These are phyloP conservation scores for Melinopterus prodromus DNA, from an alignment of 2,888 invertebrate species.

Conservation along the genomic window DNA sequence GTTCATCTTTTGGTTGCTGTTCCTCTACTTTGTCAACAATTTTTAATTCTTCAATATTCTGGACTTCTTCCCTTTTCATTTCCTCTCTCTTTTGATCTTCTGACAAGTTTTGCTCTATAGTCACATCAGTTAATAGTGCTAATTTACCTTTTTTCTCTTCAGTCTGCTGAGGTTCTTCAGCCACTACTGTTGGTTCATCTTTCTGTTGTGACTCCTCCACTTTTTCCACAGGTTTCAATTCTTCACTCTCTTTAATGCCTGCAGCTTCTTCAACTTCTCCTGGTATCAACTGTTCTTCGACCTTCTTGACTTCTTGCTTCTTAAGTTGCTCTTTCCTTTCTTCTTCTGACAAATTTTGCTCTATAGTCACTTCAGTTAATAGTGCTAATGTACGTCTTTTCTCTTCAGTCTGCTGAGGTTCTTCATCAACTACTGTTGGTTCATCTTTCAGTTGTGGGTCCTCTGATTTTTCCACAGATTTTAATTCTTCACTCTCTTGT, in stretches of 20 bases:
- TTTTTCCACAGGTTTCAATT: background rate
- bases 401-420: background rate
- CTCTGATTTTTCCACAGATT: background rate
- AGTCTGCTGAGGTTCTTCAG: background rate
- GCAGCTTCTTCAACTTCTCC: too few species aligned
- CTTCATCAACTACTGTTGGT: background rate
- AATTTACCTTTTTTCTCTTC: background rate
- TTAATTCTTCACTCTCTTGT: background rate
- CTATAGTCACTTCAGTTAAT: background rate
- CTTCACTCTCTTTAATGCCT: too few species aligned
- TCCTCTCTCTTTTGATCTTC: background rate
- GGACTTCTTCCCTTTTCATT: background rate
- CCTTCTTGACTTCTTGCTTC: too few species aligned
- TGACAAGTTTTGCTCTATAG: background rate
- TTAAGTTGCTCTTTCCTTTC: too few species aligned
- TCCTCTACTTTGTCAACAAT: too few species aligned
- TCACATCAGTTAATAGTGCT: background rate
- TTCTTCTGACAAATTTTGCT: background rate
- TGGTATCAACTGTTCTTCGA: too few species aligned
- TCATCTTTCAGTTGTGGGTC: background rate
- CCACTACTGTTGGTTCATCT: background rate
- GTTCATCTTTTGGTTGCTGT: conserved; percentile 12
- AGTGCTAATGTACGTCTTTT: background rate
- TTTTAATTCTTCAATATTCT: conserved; percentile 6
- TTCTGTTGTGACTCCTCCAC: background rate